Evolutionary conservation across 2,888 invertebrate species (phyloP).

Genomic region (Plebejus melissa): DNA sequence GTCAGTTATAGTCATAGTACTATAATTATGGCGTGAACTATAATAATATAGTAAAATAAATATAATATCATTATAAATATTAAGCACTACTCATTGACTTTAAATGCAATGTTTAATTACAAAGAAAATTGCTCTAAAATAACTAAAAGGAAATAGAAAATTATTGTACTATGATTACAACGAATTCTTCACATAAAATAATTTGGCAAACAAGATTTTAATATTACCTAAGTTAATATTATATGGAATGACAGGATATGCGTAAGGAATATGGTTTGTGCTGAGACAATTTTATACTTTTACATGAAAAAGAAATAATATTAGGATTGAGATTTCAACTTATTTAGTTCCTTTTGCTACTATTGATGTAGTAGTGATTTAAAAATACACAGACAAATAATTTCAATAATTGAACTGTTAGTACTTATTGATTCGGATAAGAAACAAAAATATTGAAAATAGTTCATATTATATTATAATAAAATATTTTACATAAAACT

Average conservation of each 20-base stretch:
- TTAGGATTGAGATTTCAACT: neutral
- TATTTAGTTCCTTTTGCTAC: no score
- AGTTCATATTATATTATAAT: no score
- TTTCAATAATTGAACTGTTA: no score
- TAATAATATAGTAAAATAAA: neutral
- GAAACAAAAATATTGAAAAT: no score
- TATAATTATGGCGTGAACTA: neutral
- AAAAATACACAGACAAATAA: no score
- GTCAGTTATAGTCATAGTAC: neutral
- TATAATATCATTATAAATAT: neutral
- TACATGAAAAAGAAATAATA: no score
- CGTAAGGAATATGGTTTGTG: no score
- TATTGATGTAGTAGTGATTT: no score
- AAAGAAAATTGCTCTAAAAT: neutral
- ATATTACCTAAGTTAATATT: neutral
- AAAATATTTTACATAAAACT: no score
- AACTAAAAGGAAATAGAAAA: neutral
- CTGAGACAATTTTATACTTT: no score
- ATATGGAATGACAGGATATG: neutral
- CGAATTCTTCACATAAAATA: slow-evolving; percentile 16
- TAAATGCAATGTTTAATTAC: neutral
- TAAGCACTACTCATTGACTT: neutral
- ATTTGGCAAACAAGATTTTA: slow-evolving; percentile 20
- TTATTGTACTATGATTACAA: slow-evolving; percentile 8
- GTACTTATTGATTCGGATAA: no score